These are phyloP conservation scores for Trachelus troglodyta DNA, from an alignment of 2,888 invertebrate genomes.

Conservation along the genomic window DNA sequence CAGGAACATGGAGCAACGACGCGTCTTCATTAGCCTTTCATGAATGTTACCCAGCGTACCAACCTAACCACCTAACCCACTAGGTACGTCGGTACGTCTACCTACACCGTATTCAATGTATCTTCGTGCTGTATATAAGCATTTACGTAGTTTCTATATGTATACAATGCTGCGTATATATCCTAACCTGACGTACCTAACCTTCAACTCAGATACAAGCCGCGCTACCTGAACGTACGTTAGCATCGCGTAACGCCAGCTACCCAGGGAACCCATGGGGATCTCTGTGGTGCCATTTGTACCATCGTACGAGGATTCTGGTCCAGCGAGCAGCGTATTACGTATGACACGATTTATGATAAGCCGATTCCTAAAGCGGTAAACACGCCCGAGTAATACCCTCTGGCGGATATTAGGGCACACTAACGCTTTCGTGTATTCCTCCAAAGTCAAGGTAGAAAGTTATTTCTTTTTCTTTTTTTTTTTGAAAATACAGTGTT, in stretches of 20 bases:
- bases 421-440: not conserved
- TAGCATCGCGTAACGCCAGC: not conserved
- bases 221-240: not conserved
- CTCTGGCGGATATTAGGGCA: not conserved
- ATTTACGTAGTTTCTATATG: not conserved
- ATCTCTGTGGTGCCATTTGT: not conserved
- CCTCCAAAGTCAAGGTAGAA: not conserved
- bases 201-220: not conserved
- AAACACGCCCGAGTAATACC: not conserved
- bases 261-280: not conserved
- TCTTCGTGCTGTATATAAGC: not conserved
- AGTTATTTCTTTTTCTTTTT: no score
- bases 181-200: not conserved
- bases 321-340: conserved; percentile 1
- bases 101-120: conserved; percentile 1
- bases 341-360: conserved; percentile 2
- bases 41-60: conserved; percentile 45
- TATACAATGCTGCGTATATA: not conserved
- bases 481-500: not conserved
- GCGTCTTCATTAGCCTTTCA: conserved; percentile 64
- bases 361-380: conserved; percentile 3
- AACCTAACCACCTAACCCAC: conserved; percentile 6
- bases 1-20: conserved; percentile 56
- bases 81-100: conserved; percentile 18
- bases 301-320: not conserved